Evolutionary conservation across 2,888 invertebrate genomes (phyloP), one percentile per base, ranked within the genome.

Genomic region (Latrodectus hesperus): DNA sequence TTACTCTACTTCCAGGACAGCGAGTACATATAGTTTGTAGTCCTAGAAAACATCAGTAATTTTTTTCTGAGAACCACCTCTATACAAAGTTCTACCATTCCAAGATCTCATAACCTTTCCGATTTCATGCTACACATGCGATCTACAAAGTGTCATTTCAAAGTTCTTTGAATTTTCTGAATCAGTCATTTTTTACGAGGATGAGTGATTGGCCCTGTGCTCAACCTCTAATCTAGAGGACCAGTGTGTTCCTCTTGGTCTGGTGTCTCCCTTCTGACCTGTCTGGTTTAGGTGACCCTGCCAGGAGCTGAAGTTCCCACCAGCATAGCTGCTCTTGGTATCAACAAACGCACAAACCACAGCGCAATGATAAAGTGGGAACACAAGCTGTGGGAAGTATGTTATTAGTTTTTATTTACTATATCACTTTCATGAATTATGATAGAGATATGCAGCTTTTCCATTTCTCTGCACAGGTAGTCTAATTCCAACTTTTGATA

Each of bases 11-110:
- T 51, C 73, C 73, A 52, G 73, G 16, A 26, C 73, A 73, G 49
- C 71, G 26, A 71, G 71, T 38, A 71, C 38, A 73, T 73, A 51
- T 17, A 73, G 17, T 73, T 73, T 73, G 22, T 73, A 73, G n/a
- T 73, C 52, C 6, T n/a, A 38, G 53, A 53, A 73, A 53, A 8
- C 38, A 38, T 53, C 73, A 53, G 17, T 73, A 17, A 73, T 4
- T 17, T 52, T 73, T 53, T 73, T 73, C 53, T 52, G 12, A 2
- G 52, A 51, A 16, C 73, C 53, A 10, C 17, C 53, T 73, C 53
- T 73, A 53, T 53, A 52, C 52, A 73, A 73, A 52, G 73, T 52
- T 52, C 73, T 51, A 38, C 6, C 53, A 17, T 73, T 73, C 73
- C 73, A 73, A n/a, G 73, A 52, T 52, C 52, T n/a, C 51, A 73